Evolutionary conservation across 1,140 invertebrate genomes (phyloP).

Genomic region (Drosophila ambigua): DNA sequence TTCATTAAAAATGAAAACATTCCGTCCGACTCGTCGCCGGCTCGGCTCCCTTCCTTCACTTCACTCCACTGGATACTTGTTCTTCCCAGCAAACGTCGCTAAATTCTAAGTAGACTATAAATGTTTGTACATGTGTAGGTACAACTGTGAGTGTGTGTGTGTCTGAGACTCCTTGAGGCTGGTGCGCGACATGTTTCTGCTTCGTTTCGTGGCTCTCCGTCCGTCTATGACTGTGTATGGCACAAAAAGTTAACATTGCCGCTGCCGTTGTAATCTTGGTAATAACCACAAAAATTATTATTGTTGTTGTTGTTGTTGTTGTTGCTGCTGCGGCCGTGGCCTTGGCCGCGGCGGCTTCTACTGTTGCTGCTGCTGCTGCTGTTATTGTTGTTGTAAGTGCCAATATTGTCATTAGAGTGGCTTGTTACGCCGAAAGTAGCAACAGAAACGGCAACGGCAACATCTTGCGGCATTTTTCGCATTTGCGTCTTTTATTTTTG

Average conservation of each 20-base stretch:
- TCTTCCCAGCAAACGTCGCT: constrained; percentile 42
- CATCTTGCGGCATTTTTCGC: constrained; percentile 80
- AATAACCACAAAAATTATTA: constrained; percentile 82
- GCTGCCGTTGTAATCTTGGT: constrained; percentile 76
- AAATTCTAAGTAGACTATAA: constrained; percentile 79
- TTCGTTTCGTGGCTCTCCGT: constrained; percentile 23
- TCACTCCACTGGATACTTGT: constrained; percentile 14
- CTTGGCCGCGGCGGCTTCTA: not conserved
- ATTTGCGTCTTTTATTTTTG: constrained; percentile 76
- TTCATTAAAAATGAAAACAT: constrained; percentile 83
- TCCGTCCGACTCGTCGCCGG: constrained; percentile 57
- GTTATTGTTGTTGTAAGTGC: constrained; percentile 76
- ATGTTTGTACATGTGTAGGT: constrained; percentile 58
- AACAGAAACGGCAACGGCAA: constrained; percentile 51
- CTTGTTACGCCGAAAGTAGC: constrained; percentile 77
- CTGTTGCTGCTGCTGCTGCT: constrained; percentile 50
- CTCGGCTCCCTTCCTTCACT: constrained; percentile 22
- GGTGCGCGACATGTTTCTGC: constrained; percentile 57
- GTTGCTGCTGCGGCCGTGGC: constrained; percentile 17
- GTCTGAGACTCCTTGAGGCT: constrained; percentile 34
- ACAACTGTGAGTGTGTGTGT: constrained; percentile 15
- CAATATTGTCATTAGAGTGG: constrained; percentile 82
- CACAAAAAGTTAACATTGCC: constrained; percentile 58
- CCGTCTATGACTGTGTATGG: constrained; percentile 19
- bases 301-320: constrained; percentile 65